Percentiles rank a stretch among this genome's conserved stretches.
phyloP scores from a whole-genome alignment of 2,113 vertebrate species.

The Thamnaconus septentrionalis region DNA sequence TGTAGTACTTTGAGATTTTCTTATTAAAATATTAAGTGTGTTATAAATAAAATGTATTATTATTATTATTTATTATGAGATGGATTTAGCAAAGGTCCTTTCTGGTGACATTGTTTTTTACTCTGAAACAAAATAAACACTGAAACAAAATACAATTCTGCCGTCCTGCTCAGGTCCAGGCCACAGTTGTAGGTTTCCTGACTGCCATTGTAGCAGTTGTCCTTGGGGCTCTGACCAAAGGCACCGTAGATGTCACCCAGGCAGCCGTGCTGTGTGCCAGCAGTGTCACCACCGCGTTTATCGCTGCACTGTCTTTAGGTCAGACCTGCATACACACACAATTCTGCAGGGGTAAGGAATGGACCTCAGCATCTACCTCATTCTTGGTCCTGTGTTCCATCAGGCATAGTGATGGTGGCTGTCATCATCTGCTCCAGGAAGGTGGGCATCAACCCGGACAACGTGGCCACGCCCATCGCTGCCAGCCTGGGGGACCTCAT shows the following conservation, averaged over 20 bases:
- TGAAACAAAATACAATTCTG: neutral
- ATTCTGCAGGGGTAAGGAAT: neutral
- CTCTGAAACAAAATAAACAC: too few species aligned
- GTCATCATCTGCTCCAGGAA: constrained; percentile 86
- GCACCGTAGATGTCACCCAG: constrained; percentile 76
- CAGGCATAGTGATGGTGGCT: constrained; percentile 88
- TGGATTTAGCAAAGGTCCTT: too few species aligned
- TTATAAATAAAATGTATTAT: too few species aligned
- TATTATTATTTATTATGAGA: too few species aligned
- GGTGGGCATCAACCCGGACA: constrained; percentile 91
- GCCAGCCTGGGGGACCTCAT: constrained; percentile 91
- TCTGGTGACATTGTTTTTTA: too few species aligned
- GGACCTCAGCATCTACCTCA: neutral
- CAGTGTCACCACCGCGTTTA: constrained; percentile 86
- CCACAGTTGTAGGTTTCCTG: constrained; percentile 89
- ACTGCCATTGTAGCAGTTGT: constrained; percentile 83
- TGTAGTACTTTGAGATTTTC: too few species aligned
- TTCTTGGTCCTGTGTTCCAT: neutral
- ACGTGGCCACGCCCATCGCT: constrained; percentile 91
- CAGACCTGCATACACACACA: constrained; percentile 9
- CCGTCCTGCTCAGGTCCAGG: constrained; percentile 81
- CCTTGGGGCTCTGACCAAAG: constrained; percentile 79
- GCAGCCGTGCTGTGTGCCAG: constrained; percentile 86
- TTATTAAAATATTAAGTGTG: too few species aligned
- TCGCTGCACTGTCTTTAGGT: constrained; percentile 87